phyloP scores from a whole-genome alignment of 2,113 vertebrate genomes.

The Eclectus roratus region DNA sequence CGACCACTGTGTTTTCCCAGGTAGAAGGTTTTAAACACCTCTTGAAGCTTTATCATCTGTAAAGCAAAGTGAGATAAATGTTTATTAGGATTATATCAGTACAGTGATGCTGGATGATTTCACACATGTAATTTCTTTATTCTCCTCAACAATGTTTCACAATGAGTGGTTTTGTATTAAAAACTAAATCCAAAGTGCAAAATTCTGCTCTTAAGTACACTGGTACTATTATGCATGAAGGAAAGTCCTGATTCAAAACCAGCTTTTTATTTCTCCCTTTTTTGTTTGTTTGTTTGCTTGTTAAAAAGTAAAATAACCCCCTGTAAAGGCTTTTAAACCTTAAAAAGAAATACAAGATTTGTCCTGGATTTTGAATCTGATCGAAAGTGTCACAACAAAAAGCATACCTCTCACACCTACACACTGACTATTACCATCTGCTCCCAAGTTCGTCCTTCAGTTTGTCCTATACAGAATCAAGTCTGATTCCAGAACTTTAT shows the following conservation, averaged over 20 bases:
- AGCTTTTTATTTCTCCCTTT: neutral
- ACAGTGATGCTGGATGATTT: neutral
- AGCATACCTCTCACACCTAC: neutral
- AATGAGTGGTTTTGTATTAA: neutral
- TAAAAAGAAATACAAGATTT: neutral
- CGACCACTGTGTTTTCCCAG: slow-evolving; percentile 84
- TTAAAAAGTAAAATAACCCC: neutral
- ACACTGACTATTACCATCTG: neutral
- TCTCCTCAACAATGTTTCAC: neutral
- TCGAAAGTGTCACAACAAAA: neutral
- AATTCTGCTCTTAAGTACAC: neutral
- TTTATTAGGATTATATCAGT: neutral
- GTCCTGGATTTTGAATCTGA: neutral
- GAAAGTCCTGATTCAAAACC: neutral
- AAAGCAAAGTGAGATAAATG: neutral
- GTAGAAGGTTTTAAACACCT: slow-evolving; percentile 84
- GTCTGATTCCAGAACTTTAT: neutral
- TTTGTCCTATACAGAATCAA: neutral
- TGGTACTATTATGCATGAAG: neutral
- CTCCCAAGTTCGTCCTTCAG: neutral
- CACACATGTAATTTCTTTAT: neutral
- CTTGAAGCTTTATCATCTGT: slow-evolving; percentile 84
- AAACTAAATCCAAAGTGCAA: neutral
- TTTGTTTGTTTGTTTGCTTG: neutral
- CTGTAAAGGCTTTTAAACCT: neutral